Base-by-base conservation (phyloP, 2,113 vertebrate genomes). In the Meriones unguiculatus region DNA sequence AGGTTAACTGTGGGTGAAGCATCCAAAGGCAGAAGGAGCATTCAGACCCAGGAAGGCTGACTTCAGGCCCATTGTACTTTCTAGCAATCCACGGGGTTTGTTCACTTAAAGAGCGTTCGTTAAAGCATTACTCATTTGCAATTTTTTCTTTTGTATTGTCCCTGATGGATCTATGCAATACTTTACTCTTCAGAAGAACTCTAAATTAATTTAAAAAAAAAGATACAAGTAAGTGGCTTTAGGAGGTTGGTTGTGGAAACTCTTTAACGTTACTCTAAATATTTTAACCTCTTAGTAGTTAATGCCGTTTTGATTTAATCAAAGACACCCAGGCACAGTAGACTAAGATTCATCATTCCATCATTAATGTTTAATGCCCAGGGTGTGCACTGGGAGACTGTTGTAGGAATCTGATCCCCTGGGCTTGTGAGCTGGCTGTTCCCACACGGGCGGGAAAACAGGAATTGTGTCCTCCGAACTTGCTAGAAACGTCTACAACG, bases 241-340 rank as follows among this genome's bases (percentile, higher is more conserved):
- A 76, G 52, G 92, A 46, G 57, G 69, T 87, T 84, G 20, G 59
- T 78, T 91, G 86, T 91, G 78, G 67, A 89, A 97, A 92, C 41
- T 57, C 54, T 94, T 69, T 92, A 87, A 80, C 46, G 64, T 73
- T 77, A 94, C 75, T 89, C 84, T 91, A 89, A 95, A 69, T 77
- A 88, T 94, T 94, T 96, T 91, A 76, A 89, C 86, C 65, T 95
- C 59, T 86, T 94, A 85, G 85, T 96, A 95, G 91, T 96, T 94
- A 94, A 90, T 96, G 93, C 38, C 90, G 2, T 84, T 93, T 92
- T 87, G 41, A 88, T 88, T 95, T 94, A 54, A 77, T 67, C 59
- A 86, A 80, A 89, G 80, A 67, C 70, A 38, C 81, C 52, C 22
- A 30, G 81, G 76, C 54, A 86, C 20, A 77, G 25, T 20, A 67